Percentiles rank a stretch among this genome's conserved stretches.
These are phyloP conservation scores for Mechanitis mazaeus DNA, from an alignment of 2,888 invertebrate genomes.

Conservation along the genomic window DNA sequence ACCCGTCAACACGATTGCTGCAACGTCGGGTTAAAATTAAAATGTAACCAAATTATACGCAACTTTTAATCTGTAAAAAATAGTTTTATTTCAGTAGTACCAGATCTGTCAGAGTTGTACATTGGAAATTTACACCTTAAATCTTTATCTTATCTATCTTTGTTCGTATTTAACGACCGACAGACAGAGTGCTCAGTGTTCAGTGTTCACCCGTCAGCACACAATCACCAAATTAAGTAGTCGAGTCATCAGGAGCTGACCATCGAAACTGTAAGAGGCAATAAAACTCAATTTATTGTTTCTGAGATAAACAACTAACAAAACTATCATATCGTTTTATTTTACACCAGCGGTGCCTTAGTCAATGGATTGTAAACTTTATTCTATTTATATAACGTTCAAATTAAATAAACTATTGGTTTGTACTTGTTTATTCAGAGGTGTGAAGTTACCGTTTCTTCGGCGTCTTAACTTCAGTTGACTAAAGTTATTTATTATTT, in stretches of 20 bases:
- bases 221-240: conserved; percentile 38
- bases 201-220: conserved; percentile 8
- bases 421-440: conserved; percentile 37
- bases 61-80: no score
- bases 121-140: not conserved
- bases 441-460: conserved; percentile 49
- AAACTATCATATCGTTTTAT: conserved; percentile 36
- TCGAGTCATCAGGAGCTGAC: conserved; percentile 31
- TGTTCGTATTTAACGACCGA: no score
- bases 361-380: conserved; percentile 2
- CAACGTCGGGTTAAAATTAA: no score
- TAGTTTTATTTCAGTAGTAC: no score
- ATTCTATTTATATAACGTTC: not conserved
- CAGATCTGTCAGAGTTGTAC: not conserved
- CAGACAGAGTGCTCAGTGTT: no score
- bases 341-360: conserved; percentile 31
- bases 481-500: not conserved
- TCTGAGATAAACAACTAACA: conserved; percentile 53
- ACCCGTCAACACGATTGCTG: no score
- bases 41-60: no score
- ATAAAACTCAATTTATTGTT: conserved; percentile 70
- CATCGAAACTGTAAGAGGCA: conserved; percentile 35
- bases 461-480: conserved; percentile 37
- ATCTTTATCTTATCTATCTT: no score
- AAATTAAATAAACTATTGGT: conserved; percentile 5